phyloP scores from a whole-genome alignment of 1,140 invertebrate species.

The Bombus affinis region DNA sequence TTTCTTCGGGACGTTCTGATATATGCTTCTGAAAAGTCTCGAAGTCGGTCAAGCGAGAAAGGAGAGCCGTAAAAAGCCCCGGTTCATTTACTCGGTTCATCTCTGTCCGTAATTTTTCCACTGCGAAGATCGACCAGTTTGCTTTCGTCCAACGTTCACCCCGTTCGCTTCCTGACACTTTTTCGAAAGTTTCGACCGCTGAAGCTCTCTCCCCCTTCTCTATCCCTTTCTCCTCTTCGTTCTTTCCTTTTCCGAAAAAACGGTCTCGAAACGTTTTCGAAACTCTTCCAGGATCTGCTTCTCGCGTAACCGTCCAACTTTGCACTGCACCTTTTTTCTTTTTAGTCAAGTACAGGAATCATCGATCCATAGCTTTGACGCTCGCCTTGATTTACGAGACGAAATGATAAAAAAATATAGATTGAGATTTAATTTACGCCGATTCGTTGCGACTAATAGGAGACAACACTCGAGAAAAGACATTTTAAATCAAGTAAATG shows the following conservation, averaged over 20 bases:
- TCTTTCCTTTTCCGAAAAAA: background rate
- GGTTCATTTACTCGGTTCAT: slow-evolving; percentile 53
- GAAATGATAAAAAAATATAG: background rate
- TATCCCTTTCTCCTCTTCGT: too few species aligned
- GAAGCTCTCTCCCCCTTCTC: background rate
- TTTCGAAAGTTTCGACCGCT: slow-evolving; percentile 1
- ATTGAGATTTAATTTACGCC: too few species aligned
- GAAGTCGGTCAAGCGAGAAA: slow-evolving; percentile 51
- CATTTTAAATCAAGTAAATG: too few species aligned
- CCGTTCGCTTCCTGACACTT: slow-evolving; percentile 1
- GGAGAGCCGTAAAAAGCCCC: slow-evolving; percentile 49
- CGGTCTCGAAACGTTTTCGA: background rate
- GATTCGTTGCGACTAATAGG: background rate
- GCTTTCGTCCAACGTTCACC: slow-evolving; percentile 5
- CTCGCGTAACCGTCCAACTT: background rate
- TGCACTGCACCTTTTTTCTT: background rate
- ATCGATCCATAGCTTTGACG: background rate
- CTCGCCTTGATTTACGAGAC: slow-evolving; percentile 8
- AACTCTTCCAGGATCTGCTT: background rate
- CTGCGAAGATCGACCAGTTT: slow-evolving; percentile 16
- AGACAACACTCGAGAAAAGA: background rate
- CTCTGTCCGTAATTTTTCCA: slow-evolving; percentile 42
- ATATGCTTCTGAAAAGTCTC: slow-evolving; percentile 40
- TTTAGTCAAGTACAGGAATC: background rate
- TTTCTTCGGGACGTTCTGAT: slow-evolving; percentile 39